Conservation (phyloP, 1,140 invertebrate genomes). For the Scaptomyza graminum region DNA sequence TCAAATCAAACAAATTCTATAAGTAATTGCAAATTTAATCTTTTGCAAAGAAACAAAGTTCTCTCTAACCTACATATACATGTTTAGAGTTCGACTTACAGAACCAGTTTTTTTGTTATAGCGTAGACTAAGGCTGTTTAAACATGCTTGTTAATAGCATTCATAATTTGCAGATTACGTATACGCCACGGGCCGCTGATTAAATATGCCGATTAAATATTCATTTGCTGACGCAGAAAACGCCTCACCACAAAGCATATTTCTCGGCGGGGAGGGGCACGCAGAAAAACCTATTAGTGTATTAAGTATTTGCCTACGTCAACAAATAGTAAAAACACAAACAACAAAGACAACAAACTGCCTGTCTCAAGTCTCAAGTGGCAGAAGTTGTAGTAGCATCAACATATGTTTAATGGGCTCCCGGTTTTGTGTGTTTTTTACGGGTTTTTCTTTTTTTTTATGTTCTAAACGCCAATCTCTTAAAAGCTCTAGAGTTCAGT, state of each 20-base stretch:
- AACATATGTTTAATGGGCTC: conserved; percentile 25
- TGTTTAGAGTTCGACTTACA: background rate
- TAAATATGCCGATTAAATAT: conserved; percentile 77
- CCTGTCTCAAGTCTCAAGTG: conserved; percentile 44
- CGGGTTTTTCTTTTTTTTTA: conserved; percentile 16
- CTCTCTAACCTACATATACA: conserved; percentile 7
- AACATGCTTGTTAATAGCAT: conserved; percentile 27
- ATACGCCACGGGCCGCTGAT: conserved; percentile 48
- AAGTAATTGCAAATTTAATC: background rate
- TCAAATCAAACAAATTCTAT: no score
- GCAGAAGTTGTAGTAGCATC: conserved; percentile 21
- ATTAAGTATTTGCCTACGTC: conserved; percentile 70
- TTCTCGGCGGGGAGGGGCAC: conserved; percentile 4
- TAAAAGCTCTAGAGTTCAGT: conserved; percentile 47
- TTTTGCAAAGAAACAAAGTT: background rate
- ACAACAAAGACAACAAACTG: conserved; percentile 29
- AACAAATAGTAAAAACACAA: conserved; percentile 26
- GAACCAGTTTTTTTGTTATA: conserved; percentile 4
- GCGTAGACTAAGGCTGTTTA: conserved; percentile 1
- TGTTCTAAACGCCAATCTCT: conserved; percentile 46
- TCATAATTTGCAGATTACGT: conserved; percentile 50
- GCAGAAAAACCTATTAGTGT: conserved; percentile 44
- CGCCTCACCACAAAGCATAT: conserved; percentile 72
- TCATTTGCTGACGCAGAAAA: conserved; percentile 77
- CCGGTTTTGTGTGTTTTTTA: conserved; percentile 32